These are phyloP conservation scores for Dasyurus viverrinus DNA, from an alignment of 2,113 vertebrate genomes.

Conservation along the genomic window DNA sequence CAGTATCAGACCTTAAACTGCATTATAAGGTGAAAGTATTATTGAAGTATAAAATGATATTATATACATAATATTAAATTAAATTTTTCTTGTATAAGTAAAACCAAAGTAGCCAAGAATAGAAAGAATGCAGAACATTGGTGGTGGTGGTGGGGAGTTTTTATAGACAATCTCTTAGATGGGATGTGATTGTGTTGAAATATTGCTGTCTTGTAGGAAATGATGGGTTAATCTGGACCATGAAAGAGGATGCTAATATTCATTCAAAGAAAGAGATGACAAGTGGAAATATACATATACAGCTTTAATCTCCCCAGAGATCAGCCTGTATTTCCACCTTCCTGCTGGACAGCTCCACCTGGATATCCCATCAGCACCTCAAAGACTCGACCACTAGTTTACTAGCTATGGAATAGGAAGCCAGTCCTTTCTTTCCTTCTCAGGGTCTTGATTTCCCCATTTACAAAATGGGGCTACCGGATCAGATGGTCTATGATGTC, in stretches of 20 bases:
- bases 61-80: background rate
- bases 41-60: background rate
- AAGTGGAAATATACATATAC: background rate
- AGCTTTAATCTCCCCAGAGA: background rate
- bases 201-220: background rate
- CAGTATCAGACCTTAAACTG: background rate
- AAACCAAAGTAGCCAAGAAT: background rate
- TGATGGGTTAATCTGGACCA: background rate
- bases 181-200: background rate
- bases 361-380: background rate
- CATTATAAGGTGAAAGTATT: background rate
- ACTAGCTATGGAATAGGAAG: background rate
- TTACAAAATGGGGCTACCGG: background rate
- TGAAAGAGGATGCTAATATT: background rate
- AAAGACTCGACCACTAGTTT: background rate
- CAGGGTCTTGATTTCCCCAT: background rate
- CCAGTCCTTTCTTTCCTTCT: background rate
- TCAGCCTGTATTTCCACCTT: background rate
- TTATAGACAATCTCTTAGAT: background rate
- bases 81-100: background rate
- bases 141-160: no score
- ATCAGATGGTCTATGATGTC: background rate
- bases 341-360: background rate
- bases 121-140: background rate
- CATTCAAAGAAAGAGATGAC: background rate